A percentile compares a stretch with the other conserved stretches of the same genome.
Evolutionary conservation across 2,888 invertebrate species (phyloP).

Genomic region (Apamea sordens): DNA sequence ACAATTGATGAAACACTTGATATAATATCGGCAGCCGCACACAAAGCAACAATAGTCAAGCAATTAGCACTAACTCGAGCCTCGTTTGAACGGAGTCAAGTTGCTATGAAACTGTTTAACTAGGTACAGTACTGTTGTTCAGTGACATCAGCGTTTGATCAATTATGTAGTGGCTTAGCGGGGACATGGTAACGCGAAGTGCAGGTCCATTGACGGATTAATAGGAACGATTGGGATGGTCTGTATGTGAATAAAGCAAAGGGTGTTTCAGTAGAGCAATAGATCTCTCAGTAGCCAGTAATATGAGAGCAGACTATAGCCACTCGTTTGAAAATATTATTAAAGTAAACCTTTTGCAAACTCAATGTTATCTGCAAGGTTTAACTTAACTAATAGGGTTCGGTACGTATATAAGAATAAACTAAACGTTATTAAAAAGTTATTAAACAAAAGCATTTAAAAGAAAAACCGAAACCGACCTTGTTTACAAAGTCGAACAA

Average conservation of each 20-base stretch:
- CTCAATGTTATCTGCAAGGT: neutral
- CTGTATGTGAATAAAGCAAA: neutral
- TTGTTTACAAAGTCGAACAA: slow-evolving; percentile 16
- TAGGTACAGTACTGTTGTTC: slow-evolving; percentile 8
- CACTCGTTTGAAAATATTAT: neutral
- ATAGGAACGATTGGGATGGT: neutral
- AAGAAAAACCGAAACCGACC: neutral
- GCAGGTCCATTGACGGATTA: neutral
- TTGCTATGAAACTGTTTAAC: slow-evolving; percentile 15
- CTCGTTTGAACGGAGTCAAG: slow-evolving; percentile 2
- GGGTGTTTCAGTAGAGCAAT: neutral
- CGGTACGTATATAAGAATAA: neutral
- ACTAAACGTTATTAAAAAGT: neutral
- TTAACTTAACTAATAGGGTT: neutral
- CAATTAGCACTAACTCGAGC: slow-evolving; percentile 26
- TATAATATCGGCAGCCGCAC: neutral
- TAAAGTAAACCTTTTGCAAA: neutral
- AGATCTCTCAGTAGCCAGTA: neutral
- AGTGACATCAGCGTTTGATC: slow-evolving; percentile 9
- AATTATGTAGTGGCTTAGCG: slow-evolving; percentile 27
- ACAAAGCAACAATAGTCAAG: neutral
- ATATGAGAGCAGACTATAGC: neutral
- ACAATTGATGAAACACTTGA: neutral
- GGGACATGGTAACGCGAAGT: slow-evolving; percentile 2
- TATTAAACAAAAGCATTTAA: neutral